Evolutionary conservation across 2,888 invertebrate species (phyloP), one percentile per base, ranked within the genome.

Genomic region (Mythimna ferrago): DNA sequence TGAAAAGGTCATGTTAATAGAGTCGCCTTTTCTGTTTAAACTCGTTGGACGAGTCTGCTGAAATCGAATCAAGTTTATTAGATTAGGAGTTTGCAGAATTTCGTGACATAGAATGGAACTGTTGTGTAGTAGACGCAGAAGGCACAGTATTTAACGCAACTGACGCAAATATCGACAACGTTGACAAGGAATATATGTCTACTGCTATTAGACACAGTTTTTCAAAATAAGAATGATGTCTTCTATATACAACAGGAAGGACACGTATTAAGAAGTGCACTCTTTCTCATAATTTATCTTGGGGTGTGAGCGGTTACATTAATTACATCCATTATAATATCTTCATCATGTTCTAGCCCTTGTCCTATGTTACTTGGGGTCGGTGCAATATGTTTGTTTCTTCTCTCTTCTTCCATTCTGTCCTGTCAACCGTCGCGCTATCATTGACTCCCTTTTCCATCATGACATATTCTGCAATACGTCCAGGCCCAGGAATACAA

Each of bases 21-120:
- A 65, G 65, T 48, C 32, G 66, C 57, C 61, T 68, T 72, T 78
- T 78, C 68, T 82, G 56, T 74, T 82, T 71, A 60, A 58, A 35
- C 63, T 54, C 57, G 54, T 44, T 51, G 4, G 58, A 41, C 58
- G 72, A 73, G 63, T 21, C 38, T 48, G 56, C 64, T 67, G 58
- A 58, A 84, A 79, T 65, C 56, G 61, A 82, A 78, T 80, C 69
- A 64, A 56, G 54, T 70, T 73, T 71, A 70, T 70, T 62, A 35
- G 65, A 63, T 82, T 62, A 70, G 21, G 66, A 35, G 14, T 66
- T 75, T 41, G 38, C 32, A 51, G 76, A 73, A 35, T 73, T 66
- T 65, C 10, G 65, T 51, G 32, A 51, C 21, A 64, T n/a, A 5
- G n/a, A 35, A 9, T 11, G 2, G 21, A 14, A 41, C 7, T 48